phyloP scores from a whole-genome alignment of 1,140 invertebrate species.

The Neodiprion lecontei region DNA sequence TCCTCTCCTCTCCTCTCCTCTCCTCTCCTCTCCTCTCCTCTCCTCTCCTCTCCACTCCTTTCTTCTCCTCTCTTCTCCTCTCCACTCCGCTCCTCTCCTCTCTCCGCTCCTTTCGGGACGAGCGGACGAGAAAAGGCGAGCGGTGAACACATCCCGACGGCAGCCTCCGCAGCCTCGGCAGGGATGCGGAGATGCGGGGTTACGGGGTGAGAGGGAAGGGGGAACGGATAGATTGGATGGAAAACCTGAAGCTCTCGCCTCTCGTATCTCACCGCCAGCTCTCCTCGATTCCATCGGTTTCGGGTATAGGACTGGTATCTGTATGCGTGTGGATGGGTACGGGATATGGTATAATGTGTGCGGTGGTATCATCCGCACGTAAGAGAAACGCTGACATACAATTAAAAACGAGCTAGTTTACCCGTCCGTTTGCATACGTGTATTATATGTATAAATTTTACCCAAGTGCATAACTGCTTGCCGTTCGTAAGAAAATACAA shows the following conservation, averaged over 20 bases:
- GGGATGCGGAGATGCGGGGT: conserved; percentile 12
- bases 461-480: no score
- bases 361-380: no score
- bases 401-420: neutral
- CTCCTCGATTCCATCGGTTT: neutral
- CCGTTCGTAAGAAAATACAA: no score
- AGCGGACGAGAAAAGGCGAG: conserved; percentile 29
- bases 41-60: conserved; percentile 19
- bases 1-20: no score
- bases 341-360: no score
- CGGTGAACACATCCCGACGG: conserved; percentile 19
- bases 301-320: neutral
- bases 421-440: neutral
- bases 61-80: conserved; percentile 1
- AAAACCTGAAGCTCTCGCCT: conserved; percentile 37
- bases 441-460: no score
- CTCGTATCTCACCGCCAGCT: conserved; percentile 1
- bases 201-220: conserved; percentile 22
- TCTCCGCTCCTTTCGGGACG: conserved; percentile 3
- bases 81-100: no score
- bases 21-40: neutral
- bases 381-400: neutral
- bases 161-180: neutral
- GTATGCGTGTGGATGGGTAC: neutral
- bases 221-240: conserved; percentile 47